Conservation (phyloP, 2,797 vertebrate genomes). For the Notoglanidium macrostoma region DNA sequence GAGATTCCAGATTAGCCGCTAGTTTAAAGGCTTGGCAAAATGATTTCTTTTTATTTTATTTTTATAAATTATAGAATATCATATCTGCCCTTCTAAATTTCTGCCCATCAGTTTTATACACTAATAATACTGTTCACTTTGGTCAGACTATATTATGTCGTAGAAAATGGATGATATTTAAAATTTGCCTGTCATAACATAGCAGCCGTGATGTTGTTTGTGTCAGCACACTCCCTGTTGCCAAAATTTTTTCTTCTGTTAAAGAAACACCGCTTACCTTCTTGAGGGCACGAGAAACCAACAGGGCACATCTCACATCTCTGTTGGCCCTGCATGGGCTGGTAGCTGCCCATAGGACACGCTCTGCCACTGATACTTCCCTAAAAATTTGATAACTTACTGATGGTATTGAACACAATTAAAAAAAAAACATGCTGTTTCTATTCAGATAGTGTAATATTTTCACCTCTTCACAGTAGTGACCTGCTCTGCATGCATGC, state of each 20-base stretch:
- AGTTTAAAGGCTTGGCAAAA: background rate
- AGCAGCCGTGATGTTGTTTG: background rate
- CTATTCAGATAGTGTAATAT: conserved; percentile 21
- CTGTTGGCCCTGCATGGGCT: conserved; percentile 74
- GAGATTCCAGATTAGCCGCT: background rate
- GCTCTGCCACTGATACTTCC: conserved; percentile 68
- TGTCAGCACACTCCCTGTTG: background rate
- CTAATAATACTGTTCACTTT: background rate
- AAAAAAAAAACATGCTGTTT: background rate
- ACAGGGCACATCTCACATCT: conserved; percentile 74
- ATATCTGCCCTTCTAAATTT: too few species aligned
- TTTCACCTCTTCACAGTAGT: conserved; percentile 75
- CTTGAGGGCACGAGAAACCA: conserved; percentile 71
- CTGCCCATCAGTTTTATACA: background rate
- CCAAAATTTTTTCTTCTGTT: background rate
- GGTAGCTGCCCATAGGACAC: conserved; percentile 81
- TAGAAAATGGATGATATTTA: background rate
- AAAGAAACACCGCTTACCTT: conserved; percentile 61
- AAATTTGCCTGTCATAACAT: background rate
- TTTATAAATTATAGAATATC: too few species aligned
- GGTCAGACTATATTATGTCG: background rate
- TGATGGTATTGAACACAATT: background rate
- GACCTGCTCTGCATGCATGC: conserved; percentile 72
- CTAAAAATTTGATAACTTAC: conserved; percentile 58
- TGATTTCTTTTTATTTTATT: too few species aligned